Evolutionary conservation across 2,797 vertebrate species (phyloP).

Genomic region (Cossypha caffra): DNA sequence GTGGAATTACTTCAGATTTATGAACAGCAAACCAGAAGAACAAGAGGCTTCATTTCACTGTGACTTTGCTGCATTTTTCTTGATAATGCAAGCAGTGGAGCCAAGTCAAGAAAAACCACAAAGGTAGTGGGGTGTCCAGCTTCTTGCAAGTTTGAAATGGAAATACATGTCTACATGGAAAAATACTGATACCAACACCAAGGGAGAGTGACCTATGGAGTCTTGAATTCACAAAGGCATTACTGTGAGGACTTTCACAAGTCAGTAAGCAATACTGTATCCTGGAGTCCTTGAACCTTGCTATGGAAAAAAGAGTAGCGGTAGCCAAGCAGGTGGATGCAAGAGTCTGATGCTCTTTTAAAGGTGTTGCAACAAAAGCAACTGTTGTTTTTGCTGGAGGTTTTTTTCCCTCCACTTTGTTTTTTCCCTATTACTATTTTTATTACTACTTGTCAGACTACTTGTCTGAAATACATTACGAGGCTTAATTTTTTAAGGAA

Average conservation of each 20-base stretch:
- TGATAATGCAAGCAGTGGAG: background rate
- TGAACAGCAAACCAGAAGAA: background rate
- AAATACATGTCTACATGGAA: background rate
- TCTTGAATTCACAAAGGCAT: background rate
- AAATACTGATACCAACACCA: background rate
- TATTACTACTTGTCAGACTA: conserved; percentile 54
- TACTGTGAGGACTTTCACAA: background rate
- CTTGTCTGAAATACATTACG: conserved; percentile 37
- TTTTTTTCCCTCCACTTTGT: background rate
- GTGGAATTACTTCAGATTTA: background rate
- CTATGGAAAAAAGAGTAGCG: background rate
- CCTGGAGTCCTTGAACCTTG: background rate
- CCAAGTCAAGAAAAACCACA: background rate
- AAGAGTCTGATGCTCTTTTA: background rate
- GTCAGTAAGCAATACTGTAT: background rate
- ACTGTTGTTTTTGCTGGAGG: background rate
- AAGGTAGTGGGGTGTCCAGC: background rate
- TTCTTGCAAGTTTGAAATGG: background rate
- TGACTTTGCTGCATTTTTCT: background rate
- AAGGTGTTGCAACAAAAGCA: conserved; percentile 25
- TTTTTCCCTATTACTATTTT: conserved; percentile 45
- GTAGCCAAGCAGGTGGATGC: background rate
- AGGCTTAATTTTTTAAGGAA: conserved; percentile 42
- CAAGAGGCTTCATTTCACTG: background rate
- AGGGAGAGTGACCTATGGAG: background rate